Evolutionary conservation across 1,140 invertebrate genomes (phyloP), one percentile per base, ranked within the genome.

Genomic region (Bemisia tabaci): DNA sequence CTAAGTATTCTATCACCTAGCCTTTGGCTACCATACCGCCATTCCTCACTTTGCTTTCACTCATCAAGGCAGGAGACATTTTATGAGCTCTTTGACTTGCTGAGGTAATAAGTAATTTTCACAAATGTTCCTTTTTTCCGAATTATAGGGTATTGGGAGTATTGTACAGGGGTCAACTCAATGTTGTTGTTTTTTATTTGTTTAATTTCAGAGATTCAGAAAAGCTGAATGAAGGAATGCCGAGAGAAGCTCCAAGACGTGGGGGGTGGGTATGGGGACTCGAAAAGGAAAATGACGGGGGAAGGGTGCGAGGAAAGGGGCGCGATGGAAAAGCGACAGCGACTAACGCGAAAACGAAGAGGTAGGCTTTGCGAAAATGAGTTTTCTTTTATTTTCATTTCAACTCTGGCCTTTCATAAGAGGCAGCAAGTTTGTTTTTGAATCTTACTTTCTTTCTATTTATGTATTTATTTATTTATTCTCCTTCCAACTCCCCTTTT

Each of bases 301-400:
- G 23, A 22, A 21, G 23, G 62, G 62, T n/a, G 23, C 2, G 62
- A 24, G 23, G 62, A 63, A 24, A 26, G 62, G 23, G 25, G 21
- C 22, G 60, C 22, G 5, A 25, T 23, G 60, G 25, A 25, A 61
- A 25, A 61, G 60, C 17, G 58, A 59, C n/a, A 17, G 17, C 58
- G 17, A 17, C 17, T 17, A 59, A 59, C 17, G n/a, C n/a, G n/a
- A 59, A 23, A n/a, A 62, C 25, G 12, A 62, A 62, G 60, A 62
- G 25, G 22, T 5, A 62, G 60, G 33, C 24, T 60, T 59, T 33
- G 58, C 59, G n/a, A 59, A 59, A 65, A 26, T 23, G 25, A 58
- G 58, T 59, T 66, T 60, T 39, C 33, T 60, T 59, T 59, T 59
- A 26, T 59, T 65, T 22, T 25, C 22, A 39, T 59, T 59, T 22